Evolutionary conservation across 2,113 vertebrate species (phyloP).

Genomic region (Hucho hucho): DNA sequence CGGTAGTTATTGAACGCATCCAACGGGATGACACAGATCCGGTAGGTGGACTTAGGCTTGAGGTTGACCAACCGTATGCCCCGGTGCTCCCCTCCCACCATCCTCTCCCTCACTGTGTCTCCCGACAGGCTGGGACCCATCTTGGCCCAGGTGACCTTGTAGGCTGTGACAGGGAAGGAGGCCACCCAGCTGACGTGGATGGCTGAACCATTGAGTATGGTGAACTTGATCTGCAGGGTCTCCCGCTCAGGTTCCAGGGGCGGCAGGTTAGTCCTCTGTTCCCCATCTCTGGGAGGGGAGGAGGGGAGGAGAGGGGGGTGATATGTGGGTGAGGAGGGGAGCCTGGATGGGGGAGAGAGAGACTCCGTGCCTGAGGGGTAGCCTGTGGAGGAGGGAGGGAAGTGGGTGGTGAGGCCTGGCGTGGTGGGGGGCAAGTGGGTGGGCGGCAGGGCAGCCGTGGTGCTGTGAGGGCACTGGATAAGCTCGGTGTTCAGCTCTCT

Average conservation of each 20-base stretch:
- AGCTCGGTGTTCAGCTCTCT: conserved; percentile 88
- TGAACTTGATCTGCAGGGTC: conserved; percentile 80
- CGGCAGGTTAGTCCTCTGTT: conserved; percentile 66
- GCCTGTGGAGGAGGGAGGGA: conserved; percentile 24
- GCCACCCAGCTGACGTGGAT: conserved; percentile 88
- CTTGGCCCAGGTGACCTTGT: conserved; percentile 90
- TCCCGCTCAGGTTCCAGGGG: conserved; percentile 72
- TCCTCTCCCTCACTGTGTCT: conserved; percentile 84
- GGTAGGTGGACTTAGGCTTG: conserved; percentile 85
- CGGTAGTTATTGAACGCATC: conserved; percentile 85
- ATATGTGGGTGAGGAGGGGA: conserved; percentile 31
- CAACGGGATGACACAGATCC: conserved; percentile 88
- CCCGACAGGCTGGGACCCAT: conserved; percentile 87
- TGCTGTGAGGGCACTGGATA: conserved; percentile 82
- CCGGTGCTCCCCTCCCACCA: conserved; percentile 83
- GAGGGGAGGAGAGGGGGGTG: conserved; percentile 36
- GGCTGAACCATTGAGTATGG: conserved; percentile 84
- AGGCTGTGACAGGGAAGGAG: conserved; percentile 81
- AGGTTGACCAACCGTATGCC: conserved; percentile 81
- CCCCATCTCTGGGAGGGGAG: conserved; percentile 38
- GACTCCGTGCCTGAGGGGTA: conserved; percentile 23
- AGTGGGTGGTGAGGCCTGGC: conserved; percentile 17
- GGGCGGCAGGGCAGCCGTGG: conserved; percentile 62
- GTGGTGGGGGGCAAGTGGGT: conserved; percentile 54
- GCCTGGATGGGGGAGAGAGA: conserved; percentile 17